Evolutionary conservation across 2,797 vertebrate species (phyloP), one percentile per base, ranked within the genome.

Genomic region (Xerus rutilus): DNA sequence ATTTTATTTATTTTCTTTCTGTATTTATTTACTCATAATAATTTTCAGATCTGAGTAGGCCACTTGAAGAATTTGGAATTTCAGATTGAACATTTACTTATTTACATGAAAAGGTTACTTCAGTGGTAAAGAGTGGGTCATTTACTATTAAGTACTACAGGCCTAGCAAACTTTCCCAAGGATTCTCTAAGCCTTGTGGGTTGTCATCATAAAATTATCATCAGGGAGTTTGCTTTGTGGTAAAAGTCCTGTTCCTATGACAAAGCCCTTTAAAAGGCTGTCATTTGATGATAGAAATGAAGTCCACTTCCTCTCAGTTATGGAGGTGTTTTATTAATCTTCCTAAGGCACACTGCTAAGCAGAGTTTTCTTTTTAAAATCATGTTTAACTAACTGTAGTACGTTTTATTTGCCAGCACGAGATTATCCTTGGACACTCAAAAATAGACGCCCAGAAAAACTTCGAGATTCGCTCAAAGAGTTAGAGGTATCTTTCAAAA

Each of bases 391-490:
- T 96, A 97, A 95, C 93, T 91, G 59, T 96, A 95, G 57, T 96
- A 84, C 72, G 82, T 97, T 98, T 94, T 94, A 84, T 98, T 98
- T 96, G 74, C 78, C 97, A 99, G 99, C 99, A 98, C 99, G 99
- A 98, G 99, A 99, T 98, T 99, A 99, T 98, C 98, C 98, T 67
- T 99, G 99, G 99, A 98, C 99, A 87, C 99, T 99, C 98, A 99
- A 98, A 98, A 99, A 99, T 98, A 99, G 98, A 98, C 98, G 99
- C 79, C 99, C 99, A 4, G 99, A 99, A 98, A 99, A 99, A 98
- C 99, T 99, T 91, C 98, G 99, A 86, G 99, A 99, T 97, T 98
- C 99, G 78, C 99, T 99, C 96, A 99, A 99, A 98, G 99, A 99
- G 98, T 97, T 99, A 23, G 99, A 99, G 99, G 99, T 99, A 99